phyloP scores from a whole-genome alignment of 2,888 invertebrate genomes.

The Mystacides longicornis region DNA sequence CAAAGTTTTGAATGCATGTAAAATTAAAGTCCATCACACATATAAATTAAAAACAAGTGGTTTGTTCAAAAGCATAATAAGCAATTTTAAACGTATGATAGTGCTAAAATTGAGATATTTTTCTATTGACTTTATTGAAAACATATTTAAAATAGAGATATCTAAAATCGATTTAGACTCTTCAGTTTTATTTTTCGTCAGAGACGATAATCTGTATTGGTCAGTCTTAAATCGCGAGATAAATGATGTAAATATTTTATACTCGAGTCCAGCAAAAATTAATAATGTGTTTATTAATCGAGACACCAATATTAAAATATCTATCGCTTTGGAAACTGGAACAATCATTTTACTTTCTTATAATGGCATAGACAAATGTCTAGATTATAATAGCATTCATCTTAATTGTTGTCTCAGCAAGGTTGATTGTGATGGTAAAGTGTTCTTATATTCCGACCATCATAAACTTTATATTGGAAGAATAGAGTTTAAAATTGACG shows the following conservation, averaged over 20 bases:
- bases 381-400: constrained; percentile 13
- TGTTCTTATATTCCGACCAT: constrained; percentile 15
- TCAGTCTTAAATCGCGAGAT: constrained; percentile 4
- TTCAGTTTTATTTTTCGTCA: constrained; percentile 5
- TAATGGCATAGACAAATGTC: constrained; percentile 5
- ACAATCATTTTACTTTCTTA: constrained; percentile 14
- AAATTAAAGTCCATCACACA: constrained; percentile 16
- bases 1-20: constrained; percentile 12
- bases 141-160: constrained; percentile 15
- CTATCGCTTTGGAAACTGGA: constrained; percentile 14
- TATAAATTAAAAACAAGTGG: constrained; percentile 6
- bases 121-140: constrained; percentile 14
- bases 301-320: constrained; percentile 11
- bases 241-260: not conserved
- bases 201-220: constrained; percentile 13
- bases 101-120: constrained; percentile 13
- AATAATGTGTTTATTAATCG: constrained; percentile 6
- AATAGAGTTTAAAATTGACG: constrained; percentile 3
- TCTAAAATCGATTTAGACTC: constrained; percentile 11
- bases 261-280: constrained; percentile 13
- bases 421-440: constrained; percentile 3
- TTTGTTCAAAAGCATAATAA: not conserved
- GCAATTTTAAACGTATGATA: constrained; percentile 6
- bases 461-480: constrained; percentile 7
- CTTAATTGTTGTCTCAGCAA: constrained; percentile 13